Percentiles rank a stretch among this genome's conserved stretches.
phyloP scores from a whole-genome alignment of 1,140 invertebrate species.

The Euwallacea similis region DNA sequence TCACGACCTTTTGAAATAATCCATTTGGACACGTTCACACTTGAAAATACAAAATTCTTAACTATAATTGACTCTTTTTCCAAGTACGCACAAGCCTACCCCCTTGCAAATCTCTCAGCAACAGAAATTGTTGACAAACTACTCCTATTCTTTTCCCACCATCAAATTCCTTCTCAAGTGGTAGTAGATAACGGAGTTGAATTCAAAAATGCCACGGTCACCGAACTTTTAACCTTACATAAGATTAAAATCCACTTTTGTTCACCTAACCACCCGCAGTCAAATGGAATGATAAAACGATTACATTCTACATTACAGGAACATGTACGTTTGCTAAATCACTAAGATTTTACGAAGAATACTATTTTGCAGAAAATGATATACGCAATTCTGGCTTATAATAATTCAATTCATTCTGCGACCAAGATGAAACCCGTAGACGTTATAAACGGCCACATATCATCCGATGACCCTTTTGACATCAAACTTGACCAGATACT shows the following conservation, averaged over 20 bases:
- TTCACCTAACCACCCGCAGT: conserved; percentile 50
- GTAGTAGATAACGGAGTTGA: too few species aligned
- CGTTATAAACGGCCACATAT: conserved; percentile 10
- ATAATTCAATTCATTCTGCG: conserved; percentile 19
- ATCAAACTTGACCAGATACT: conserved; percentile 11
- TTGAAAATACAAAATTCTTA: conserved; percentile 33
- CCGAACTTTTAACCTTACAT: too few species aligned
- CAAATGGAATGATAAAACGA: conserved; percentile 47
- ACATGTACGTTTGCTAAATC: conserved; percentile 16
- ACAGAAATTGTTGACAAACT: conserved; percentile 27
- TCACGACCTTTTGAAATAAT: conserved; percentile 35
- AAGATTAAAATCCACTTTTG: too few species aligned
- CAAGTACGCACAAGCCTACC: conserved; percentile 34
- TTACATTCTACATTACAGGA: conserved; percentile 36
- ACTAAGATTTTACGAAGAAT: conserved; percentile 3
- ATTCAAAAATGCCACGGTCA: too few species aligned
- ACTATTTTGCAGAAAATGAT: conserved; percentile 14
- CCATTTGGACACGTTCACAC: conserved; percentile 21
- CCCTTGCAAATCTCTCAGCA: neutral
- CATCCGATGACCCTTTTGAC: conserved; percentile 9
- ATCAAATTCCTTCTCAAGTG: conserved; percentile 20
- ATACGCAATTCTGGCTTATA: conserved; percentile 34
- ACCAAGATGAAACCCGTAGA: conserved; percentile 21
- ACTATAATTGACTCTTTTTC: conserved; percentile 33
- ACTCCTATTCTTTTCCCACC: conserved; percentile 31